phyloP scores from a whole-genome alignment of 2,113 vertebrate species.

The Chionodraco myersi region DNA sequence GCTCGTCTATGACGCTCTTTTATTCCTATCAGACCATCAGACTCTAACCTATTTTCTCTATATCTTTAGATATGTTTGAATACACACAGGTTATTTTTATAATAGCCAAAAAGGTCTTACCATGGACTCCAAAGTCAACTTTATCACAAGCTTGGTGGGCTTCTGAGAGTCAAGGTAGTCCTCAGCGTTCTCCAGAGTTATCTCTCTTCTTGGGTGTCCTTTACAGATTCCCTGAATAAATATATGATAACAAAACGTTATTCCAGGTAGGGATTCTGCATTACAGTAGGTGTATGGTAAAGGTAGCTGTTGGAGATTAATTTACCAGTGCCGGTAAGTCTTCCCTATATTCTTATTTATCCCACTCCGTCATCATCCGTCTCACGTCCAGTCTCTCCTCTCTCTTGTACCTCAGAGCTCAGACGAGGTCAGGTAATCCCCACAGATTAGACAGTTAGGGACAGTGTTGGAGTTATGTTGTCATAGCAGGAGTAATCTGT shows the following conservation, averaged over 20 bases:
- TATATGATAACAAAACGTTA: background rate
- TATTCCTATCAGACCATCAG: background rate
- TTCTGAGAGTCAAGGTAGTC: constrained; percentile 26
- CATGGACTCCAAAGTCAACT: constrained; percentile 56
- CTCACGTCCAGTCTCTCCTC: background rate
- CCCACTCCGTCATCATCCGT: background rate
- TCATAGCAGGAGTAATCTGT: constrained; percentile 32
- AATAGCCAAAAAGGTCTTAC: constrained; percentile 35
- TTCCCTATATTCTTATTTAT: background rate
- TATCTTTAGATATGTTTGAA: background rate
- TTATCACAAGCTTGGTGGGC: constrained; percentile 52
- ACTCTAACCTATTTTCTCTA: background rate
- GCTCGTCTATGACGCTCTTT: constrained; percentile 22
- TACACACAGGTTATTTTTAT: background rate
- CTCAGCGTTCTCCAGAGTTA: constrained; percentile 35
- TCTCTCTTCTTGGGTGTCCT: background rate
- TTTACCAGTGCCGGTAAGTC: background rate
- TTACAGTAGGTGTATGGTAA: background rate
- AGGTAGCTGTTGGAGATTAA: background rate
- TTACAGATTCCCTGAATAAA: background rate
- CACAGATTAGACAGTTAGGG: constrained; percentile 61
- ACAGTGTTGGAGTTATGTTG: constrained; percentile 25
- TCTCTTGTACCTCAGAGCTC: constrained; percentile 20
- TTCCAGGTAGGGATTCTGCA: background rate
- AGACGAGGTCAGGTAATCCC: constrained; percentile 60